phyloP scores from a whole-genome alignment of 2,888 invertebrate genomes.

The Heliconius aoede region DNA sequence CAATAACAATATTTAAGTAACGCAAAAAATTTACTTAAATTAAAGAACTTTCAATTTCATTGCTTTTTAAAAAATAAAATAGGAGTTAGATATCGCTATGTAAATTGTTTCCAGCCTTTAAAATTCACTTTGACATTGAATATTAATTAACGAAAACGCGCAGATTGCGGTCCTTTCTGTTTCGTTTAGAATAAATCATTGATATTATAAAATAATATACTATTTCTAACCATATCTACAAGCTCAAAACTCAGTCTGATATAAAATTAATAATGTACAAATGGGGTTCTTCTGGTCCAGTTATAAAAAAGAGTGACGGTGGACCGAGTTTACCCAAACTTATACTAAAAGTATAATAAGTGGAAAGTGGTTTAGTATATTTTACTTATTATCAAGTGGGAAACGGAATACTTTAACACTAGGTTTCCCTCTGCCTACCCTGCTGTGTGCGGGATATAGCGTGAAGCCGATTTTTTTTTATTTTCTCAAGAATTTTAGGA shows the following conservation, averaged over 20 bases:
- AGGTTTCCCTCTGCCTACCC: too few relatives aligned
- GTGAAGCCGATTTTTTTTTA: too few relatives aligned
- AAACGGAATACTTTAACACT: too few relatives aligned
- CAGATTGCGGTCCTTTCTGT: conserved; percentile 16
- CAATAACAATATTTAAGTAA: neutral
- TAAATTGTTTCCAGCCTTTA: conserved; percentile 20
- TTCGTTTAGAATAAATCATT: conserved; percentile 25
- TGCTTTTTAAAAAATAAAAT: conserved; percentile 8
- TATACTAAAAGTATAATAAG: neutral
- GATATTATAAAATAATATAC: neutral
- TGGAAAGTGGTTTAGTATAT: neutral
- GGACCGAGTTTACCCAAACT: neutral
- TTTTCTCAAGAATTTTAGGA: too few relatives aligned
- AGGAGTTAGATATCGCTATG: neutral
- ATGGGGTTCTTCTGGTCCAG: neutral
- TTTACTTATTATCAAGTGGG: neutral
- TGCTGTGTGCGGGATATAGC: too few relatives aligned
- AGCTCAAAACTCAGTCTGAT: neutral
- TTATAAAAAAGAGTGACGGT: too few relatives aligned
- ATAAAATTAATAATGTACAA: too few relatives aligned
- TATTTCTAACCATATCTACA: neutral
- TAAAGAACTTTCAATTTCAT: conserved; percentile 13
- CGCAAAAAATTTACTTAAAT: neutral
- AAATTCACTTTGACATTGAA: conserved; percentile 27
- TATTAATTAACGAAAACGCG: conserved; percentile 31